Conservation (phyloP, 2,888 invertebrate genomes). For the Andrena dorsata region DNA sequence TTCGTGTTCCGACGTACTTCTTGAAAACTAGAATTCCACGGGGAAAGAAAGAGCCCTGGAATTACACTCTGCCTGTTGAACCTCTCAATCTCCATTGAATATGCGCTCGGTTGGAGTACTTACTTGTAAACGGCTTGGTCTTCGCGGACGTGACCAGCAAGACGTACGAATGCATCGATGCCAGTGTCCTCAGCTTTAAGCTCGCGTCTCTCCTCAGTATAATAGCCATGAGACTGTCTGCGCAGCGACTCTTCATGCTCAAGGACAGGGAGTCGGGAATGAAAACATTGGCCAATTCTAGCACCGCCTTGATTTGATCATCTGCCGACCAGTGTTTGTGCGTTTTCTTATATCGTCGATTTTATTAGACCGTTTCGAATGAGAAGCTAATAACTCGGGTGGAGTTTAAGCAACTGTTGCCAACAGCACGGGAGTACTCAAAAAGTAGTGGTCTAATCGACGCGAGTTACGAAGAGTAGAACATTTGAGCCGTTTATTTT, state of each 20-base stretch:
- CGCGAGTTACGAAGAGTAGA: too few relatives aligned
- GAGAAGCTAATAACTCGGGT: too few relatives aligned
- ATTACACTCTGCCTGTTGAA: not conserved
- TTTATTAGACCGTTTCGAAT: too few relatives aligned
- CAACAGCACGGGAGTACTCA: too few relatives aligned
- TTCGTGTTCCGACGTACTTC: constrained; percentile 46
- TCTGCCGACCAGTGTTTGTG: constrained; percentile 20
- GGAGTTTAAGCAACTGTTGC: too few relatives aligned
- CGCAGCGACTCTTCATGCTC: constrained; percentile 40
- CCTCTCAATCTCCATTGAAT: not conserved
- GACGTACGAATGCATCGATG: constrained; percentile 60
- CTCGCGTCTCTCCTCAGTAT: constrained; percentile 56
- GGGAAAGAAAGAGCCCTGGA: not conserved
- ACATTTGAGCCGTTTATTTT: too few relatives aligned
- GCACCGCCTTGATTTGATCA: constrained; percentile 52
- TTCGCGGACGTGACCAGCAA: constrained; percentile 52
- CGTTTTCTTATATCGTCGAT: not conserved
- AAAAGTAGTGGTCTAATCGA: too few relatives aligned
- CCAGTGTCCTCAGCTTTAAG: constrained; percentile 51
- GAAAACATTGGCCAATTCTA: constrained; percentile 60
- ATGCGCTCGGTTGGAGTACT: constrained; percentile 9
- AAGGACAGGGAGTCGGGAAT: constrained; percentile 45
- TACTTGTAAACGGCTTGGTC: constrained; percentile 55
- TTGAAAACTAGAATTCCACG: constrained; percentile 57
- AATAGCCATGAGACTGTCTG: constrained; percentile 57